Conservation (phyloP, 1,140 invertebrate species). For the Sipha flava region DNA sequence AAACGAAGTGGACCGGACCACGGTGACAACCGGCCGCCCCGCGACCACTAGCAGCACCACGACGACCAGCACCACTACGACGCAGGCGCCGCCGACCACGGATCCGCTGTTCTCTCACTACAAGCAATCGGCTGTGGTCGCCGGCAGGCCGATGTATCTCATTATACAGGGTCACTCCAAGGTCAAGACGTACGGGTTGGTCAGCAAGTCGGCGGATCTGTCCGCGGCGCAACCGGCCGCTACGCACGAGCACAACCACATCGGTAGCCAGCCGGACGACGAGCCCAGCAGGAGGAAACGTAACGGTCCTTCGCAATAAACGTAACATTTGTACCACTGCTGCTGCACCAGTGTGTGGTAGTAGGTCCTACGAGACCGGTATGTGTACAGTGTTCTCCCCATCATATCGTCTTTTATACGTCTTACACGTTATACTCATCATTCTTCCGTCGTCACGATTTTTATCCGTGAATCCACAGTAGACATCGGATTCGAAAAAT, state of each 20-base stretch:
- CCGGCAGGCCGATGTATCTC: slow-evolving; percentile 59
- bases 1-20: neutral
- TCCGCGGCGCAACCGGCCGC: neutral
- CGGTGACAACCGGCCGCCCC: slow-evolving; percentile 35
- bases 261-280: neutral
- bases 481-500: too few relatives aligned
- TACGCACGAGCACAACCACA: slow-evolving; percentile 36
- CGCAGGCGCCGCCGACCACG: neutral
- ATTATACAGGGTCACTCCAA: slow-evolving; percentile 76
- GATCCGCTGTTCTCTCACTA: slow-evolving; percentile 49
- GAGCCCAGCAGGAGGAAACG: slow-evolving; percentile 3
- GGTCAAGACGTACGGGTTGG: slow-evolving; percentile 69
- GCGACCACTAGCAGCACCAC: slow-evolving; percentile 43
- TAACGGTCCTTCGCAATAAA: neutral
- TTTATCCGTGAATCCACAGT: too few relatives aligned
- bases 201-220: slow-evolving; percentile 46
- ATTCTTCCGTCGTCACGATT: too few relatives aligned
- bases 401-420: too few relatives aligned
- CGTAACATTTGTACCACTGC: too few relatives aligned
- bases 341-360: too few relatives aligned
- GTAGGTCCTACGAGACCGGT: too few relatives aligned
- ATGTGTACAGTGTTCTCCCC: too few relatives aligned
- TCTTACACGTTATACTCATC: too few relatives aligned
- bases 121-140: slow-evolving; percentile 49
- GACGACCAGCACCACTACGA: slow-evolving; percentile 45